phyloP scores from a whole-genome alignment of 2,113 vertebrate species.

The Petaurus breviceps region DNA sequence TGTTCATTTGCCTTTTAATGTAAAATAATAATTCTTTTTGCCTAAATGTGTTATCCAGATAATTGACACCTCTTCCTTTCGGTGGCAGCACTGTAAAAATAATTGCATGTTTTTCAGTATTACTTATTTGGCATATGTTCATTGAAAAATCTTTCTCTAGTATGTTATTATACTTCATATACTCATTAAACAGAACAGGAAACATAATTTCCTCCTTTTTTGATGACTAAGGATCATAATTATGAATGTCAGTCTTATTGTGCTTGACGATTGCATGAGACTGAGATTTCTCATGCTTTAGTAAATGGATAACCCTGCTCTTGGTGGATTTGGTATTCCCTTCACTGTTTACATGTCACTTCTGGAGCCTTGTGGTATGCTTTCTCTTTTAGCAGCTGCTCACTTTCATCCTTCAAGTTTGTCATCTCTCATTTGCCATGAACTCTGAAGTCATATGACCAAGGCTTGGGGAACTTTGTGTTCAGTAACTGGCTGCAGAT shows the following conservation, averaged over 20 bases:
- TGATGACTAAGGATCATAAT: neutral
- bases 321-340: neutral
- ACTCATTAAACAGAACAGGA: slow-evolving; percentile 15
- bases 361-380: neutral
- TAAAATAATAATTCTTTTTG: neutral
- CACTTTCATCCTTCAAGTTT: neutral
- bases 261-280: neutral
- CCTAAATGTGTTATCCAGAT: neutral
- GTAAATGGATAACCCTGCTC: neutral
- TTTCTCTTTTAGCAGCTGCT: neutral
- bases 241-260: neutral
- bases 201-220: slow-evolving; percentile 13
- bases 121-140: neutral
- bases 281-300: neutral
- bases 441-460: neutral
- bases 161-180: slow-evolving; percentile 21
- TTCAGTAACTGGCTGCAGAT: neutral
- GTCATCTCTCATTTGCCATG: neutral
- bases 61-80: slow-evolving; percentile 3
- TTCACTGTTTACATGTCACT: neutral
- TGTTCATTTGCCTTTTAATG: neutral
- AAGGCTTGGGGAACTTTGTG: neutral
- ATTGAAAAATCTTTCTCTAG: neutral
- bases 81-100: slow-evolving; percentile 9
- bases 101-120: neutral